Base-by-base conservation (phyloP, 2,888 invertebrate genomes). In the Rotaria macrura region DNA sequence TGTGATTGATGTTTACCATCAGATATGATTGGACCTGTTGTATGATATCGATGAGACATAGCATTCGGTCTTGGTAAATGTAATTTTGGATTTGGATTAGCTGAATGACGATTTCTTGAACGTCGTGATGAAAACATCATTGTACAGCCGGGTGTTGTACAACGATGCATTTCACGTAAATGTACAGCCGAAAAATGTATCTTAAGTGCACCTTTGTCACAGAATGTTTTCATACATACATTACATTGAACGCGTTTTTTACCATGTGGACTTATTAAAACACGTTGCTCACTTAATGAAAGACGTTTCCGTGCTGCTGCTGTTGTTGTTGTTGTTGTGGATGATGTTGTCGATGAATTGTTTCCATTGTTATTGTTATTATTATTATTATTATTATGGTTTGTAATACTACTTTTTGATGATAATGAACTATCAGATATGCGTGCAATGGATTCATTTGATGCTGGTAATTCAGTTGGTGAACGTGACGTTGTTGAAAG, bases 141-240 rank as follows among this genome's bases (percentile, higher is more conserved):
- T 90, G 95, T 97, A 92, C 98, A 98, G 0, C 97, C 97, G 90
- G 96, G 96, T 0, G 99, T 97, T 0, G 98, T 97, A 90, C 99
- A 99, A 91, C 96, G 96, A 91, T 99, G 99, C 98, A 99, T 99
- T 92, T 99, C 99, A 72, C 97, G 94, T 87, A 88, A 92, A 90
- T 99, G 99, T 20, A 99, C 99, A 0, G 99, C 99, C 85, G 97
- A 97, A 90, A 97, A 98, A 91, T 99, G 99, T 14, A 99, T 99
- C 92, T 99, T 99, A 43, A 99, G 93, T 1, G 99, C 99, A 87
- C 98, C 99, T 92, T 99, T 99, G 92, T 99, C 99, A 93, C 99
- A 99, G 92, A 99, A 99, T 29, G 98, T 98, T 92, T 99, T 99
- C 87, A 97, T 92, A 90, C 99, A 99, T 74, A 97, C 96, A 89